Conservation (phyloP, 2,113 vertebrate species). For the Corythoichthys intestinalis region DNA sequence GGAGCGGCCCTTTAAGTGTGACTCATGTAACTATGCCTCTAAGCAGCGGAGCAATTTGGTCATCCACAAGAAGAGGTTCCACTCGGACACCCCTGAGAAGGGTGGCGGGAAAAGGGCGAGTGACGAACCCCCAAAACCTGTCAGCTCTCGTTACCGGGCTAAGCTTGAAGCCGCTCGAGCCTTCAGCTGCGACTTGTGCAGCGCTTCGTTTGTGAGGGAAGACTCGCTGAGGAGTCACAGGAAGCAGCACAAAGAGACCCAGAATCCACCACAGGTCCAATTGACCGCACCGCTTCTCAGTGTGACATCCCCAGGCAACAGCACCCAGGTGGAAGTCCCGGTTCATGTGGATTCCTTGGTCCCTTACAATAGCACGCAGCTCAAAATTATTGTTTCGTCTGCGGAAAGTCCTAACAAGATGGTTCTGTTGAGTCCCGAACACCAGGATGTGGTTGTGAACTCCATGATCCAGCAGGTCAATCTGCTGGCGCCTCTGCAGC, state of each 20-base stretch:
- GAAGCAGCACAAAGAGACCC: slow-evolving; percentile 82
- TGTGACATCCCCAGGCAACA: slow-evolving; percentile 22
- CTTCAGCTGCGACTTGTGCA: slow-evolving; percentile 84
- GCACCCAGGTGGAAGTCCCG: slow-evolving; percentile 58
- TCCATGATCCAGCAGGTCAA: slow-evolving; percentile 89
- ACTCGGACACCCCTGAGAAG: slow-evolving; percentile 69
- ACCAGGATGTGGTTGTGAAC: slow-evolving; percentile 68
- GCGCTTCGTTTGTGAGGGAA: slow-evolving; percentile 88
- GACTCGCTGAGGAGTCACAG: slow-evolving; percentile 93
- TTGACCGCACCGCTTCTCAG: slow-evolving; percentile 52
- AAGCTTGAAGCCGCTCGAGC: slow-evolving; percentile 85
- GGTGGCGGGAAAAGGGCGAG: slow-evolving; percentile 45
- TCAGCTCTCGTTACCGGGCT: slow-evolving; percentile 80
- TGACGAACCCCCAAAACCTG: slow-evolving; percentile 59
- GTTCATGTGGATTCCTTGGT: slow-evolving; percentile 57
- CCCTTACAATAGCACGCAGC: slow-evolving; percentile 73
- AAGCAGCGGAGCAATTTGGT: slow-evolving; percentile 94
- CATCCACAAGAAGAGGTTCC: slow-evolving; percentile 87
- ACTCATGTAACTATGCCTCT: slow-evolving; percentile 84
- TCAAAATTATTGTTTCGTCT: slow-evolving; percentile 86
- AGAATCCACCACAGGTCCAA: slow-evolving; percentile 66
- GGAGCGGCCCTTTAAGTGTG: slow-evolving; percentile 89
- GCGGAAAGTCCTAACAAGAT: slow-evolving; percentile 59
- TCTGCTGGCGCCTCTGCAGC: slow-evolving; percentile 78
- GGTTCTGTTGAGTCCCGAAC: slow-evolving; percentile 72